A percentile compares a stretch with the other conserved stretches of the same genome.
phyloP scores from a whole-genome alignment of 1,140 invertebrate species.

The Temnothorax nylanderi region DNA sequence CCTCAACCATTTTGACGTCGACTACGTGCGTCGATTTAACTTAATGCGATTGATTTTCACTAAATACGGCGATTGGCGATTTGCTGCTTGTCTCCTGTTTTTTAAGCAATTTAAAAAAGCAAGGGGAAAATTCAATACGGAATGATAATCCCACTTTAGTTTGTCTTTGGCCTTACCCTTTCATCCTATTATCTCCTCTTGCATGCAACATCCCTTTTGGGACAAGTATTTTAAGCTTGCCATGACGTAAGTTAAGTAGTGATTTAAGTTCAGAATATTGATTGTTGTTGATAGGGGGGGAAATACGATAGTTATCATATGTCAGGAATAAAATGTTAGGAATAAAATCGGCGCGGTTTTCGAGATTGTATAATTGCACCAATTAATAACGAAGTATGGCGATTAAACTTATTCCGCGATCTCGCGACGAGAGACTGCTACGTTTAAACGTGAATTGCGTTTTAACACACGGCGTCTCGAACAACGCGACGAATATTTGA shows the following conservation, averaged over 20 bases:
- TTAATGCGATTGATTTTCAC: neutral
- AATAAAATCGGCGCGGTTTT: conserved; percentile 17
- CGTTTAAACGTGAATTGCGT: neutral
- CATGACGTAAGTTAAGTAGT: conserved; percentile 50
- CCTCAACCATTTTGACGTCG: neutral
- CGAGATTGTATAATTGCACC: neutral
- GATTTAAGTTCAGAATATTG: conserved; percentile 43
- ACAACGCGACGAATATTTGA: neutral
- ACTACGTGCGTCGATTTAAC: conserved; percentile 56
- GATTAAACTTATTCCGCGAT: conserved; percentile 33
- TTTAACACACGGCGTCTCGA: neutral
- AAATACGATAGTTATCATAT: conserved; percentile 6
- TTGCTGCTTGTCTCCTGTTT: conserved; percentile 5
- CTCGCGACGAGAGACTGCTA: neutral
- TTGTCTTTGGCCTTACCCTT: neutral
- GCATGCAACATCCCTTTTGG: conserved; percentile 2
- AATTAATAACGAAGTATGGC: neutral
- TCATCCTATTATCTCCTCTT: conserved; percentile 1
- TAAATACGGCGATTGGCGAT: neutral
- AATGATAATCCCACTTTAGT: neutral
- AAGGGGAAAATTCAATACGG: neutral
- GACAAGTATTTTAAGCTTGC: conserved; percentile 29
- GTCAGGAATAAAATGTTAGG: conserved; percentile 8
- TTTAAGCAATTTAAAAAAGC: neutral
- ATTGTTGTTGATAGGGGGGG: neutral